Percentiles rank a stretch among this genome's conserved stretches.
phyloP scores from a whole-genome alignment of 2,113 vertebrate species.

The Trinectes maculatus region DNA sequence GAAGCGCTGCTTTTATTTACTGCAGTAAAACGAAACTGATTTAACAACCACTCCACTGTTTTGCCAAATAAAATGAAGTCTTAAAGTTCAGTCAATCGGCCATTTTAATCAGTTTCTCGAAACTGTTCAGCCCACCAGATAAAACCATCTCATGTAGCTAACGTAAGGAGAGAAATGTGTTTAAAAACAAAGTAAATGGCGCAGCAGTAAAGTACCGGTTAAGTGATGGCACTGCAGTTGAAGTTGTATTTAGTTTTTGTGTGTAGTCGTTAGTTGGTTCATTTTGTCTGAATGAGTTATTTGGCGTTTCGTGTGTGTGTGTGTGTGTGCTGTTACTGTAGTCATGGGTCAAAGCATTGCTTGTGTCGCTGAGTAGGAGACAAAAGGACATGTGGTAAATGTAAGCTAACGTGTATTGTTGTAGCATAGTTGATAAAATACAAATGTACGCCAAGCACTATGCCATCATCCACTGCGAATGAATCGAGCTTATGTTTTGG shows the following conservation, averaged over 20 bases:
- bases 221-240: too few relatives aligned
- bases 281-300: background rate
- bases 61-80: conserved; percentile 56
- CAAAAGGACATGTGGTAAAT: background rate
- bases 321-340: background rate
- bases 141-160: conserved; percentile 5
- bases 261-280: background rate
- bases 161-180: background rate
- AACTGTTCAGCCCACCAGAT: conserved; percentile 19
- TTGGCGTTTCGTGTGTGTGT: background rate
- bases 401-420: conserved; percentile 7
- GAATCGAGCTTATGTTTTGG: conserved; percentile 6
- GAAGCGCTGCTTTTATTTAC: conserved; percentile 50
- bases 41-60: conserved; percentile 60
- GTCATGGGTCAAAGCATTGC: background rate
- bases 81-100: conserved; percentile 58
- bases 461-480: conserved; percentile 52
- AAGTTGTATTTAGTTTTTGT: too few relatives aligned
- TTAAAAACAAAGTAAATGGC: background rate
- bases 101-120: conserved; percentile 72
- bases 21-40: conserved; percentile 42
- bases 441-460: conserved; percentile 77
- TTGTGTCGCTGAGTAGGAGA: background rate
- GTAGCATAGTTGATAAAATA: background rate
- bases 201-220: too few relatives aligned